These are phyloP conservation scores for Huso huso DNA, from an alignment of 2,797 vertebrate species.

Conservation along the genomic window DNA sequence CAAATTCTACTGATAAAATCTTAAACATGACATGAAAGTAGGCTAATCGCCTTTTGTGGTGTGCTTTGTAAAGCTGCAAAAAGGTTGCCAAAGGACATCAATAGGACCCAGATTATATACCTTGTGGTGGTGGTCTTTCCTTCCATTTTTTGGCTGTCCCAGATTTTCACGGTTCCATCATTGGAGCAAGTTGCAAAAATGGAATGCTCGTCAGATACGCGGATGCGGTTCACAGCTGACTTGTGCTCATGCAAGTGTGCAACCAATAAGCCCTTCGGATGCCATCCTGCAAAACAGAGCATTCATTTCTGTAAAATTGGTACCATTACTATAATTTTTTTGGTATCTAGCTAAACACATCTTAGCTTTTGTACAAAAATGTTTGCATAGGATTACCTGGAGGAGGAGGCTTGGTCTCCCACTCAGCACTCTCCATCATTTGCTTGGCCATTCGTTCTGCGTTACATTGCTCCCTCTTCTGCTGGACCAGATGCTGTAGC, in stretches of 20 bases:
- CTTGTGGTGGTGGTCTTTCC: constrained; percentile 95
- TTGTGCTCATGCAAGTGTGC: constrained; percentile 96
- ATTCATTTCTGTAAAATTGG: no score
- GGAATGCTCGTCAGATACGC: constrained; percentile 90
- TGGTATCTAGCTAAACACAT: not conserved
- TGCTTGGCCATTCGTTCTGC: constrained; percentile 89
- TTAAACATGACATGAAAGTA: no score
- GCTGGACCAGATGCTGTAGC: constrained; percentile 89
- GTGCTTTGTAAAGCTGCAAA: no score
- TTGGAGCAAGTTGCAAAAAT: constrained; percentile 96
- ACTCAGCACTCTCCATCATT: constrained; percentile 95
- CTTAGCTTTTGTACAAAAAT: not conserved
- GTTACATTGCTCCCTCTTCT: constrained; percentile 89
- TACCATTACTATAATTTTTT: no score
- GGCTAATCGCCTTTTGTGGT: no score
- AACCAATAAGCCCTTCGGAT: constrained; percentile 86
- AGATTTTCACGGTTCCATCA: constrained; percentile 92
- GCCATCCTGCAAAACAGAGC: constrained; percentile 71
- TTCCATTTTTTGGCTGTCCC: constrained; percentile 99
- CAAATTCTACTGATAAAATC: no score
- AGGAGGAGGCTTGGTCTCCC: constrained; percentile 89
- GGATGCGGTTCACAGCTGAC: constrained; percentile 84
- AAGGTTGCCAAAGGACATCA: no score
- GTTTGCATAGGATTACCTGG: constrained; percentile 61
- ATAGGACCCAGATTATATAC: constrained; percentile 40